Conservation (phyloP, 2,888 invertebrate genomes). For the Dryobotodes eremita region DNA sequence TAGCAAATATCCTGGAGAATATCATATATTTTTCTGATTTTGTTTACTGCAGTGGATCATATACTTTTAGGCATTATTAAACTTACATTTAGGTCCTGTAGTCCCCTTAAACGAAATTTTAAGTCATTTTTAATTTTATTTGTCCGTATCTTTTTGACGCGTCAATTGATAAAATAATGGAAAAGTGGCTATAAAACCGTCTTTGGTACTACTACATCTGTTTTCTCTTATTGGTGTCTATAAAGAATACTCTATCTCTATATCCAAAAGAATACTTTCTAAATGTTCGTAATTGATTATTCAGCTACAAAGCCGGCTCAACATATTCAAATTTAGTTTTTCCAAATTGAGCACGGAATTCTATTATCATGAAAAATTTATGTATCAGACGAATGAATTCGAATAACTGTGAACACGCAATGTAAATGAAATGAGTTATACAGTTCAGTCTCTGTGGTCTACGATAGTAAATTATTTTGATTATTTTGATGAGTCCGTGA, state of each 20-base stretch:
- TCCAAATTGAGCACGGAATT: background rate
- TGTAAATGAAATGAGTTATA: constrained; percentile 40
- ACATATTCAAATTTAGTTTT: constrained; percentile 1
- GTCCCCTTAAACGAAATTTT: background rate
- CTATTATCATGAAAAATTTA: constrained; percentile 32
- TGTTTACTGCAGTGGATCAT: too few relatives aligned
- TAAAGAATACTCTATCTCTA: background rate
- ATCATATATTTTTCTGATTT: too few relatives aligned
- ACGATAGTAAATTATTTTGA: constrained; percentile 34
- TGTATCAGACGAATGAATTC: constrained; percentile 27
- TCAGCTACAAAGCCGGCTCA: background rate
- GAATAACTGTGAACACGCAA: constrained; percentile 31
- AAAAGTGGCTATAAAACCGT: background rate
- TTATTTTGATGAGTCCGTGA: constrained; percentile 19
- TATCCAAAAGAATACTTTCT: background rate
- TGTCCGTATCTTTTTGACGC: background rate
- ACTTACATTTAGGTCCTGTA: too few relatives aligned
- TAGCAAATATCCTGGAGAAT: too few relatives aligned
- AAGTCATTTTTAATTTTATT: background rate
- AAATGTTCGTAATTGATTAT: background rate
- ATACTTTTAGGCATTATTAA: too few relatives aligned
- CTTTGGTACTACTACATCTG: background rate
- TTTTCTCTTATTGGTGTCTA: background rate
- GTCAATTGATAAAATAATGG: background rate
- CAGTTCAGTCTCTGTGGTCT: constrained; percentile 17